These are phyloP conservation scores for Porphyrio hochstetteri DNA, from an alignment of 2,113 vertebrate genomes.

Conservation along the genomic window DNA sequence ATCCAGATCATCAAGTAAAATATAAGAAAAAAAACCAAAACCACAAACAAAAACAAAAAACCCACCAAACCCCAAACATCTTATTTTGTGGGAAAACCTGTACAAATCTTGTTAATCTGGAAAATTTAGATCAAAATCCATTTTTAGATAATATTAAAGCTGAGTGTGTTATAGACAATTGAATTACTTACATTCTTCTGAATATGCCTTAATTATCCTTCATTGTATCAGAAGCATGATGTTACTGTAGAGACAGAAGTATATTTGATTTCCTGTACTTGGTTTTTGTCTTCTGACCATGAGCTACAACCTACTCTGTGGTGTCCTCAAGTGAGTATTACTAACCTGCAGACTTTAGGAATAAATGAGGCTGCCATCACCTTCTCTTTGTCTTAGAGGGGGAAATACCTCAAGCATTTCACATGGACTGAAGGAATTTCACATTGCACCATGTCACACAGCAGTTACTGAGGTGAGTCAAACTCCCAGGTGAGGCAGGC, in stretches of 20 bases:
- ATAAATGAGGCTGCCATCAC: neutral
- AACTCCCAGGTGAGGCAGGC: rapidly evolving
- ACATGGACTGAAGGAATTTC: neutral
- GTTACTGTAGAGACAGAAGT: neutral
- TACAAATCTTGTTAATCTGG: neutral
- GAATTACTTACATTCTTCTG: neutral
- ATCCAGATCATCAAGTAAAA: neutral
- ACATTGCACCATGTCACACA: rapidly evolving
- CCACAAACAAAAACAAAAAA: too few species aligned
- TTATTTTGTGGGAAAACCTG: neutral
- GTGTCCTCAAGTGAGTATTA: neutral
- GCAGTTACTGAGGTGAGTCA: rapidly evolving
- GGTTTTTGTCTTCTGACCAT: neutral
- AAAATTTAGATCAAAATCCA: neutral
- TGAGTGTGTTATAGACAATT: neutral
- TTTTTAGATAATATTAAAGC: neutral
- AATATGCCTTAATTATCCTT: neutral
- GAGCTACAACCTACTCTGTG: neutral
- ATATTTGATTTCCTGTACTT: neutral
- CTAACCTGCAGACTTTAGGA: neutral
- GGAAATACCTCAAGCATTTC: neutral
- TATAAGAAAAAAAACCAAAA: too few species aligned
- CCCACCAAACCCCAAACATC: neutral
- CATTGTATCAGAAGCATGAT: neutral
- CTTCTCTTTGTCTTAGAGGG: neutral